These are phyloP conservation scores for Oncorhynchus tshawytscha DNA, from an alignment of 2,113 vertebrate species.

Conservation along the genomic window DNA sequence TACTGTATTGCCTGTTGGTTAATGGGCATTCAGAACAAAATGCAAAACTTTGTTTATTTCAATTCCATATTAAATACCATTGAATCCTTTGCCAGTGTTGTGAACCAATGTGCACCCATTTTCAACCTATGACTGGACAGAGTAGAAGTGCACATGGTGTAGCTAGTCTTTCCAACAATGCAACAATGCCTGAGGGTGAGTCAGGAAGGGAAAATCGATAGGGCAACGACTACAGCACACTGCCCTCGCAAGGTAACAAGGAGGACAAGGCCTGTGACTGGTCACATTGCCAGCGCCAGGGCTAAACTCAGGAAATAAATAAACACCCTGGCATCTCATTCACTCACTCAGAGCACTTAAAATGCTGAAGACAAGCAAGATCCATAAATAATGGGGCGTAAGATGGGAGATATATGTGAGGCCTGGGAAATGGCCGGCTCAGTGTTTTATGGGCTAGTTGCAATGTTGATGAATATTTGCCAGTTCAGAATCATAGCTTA, in stretches of 20 bases:
- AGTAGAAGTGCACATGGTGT: neutral
- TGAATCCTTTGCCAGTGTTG: neutral
- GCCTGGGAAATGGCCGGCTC: constrained; percentile 65
- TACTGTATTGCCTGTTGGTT: too few relatives aligned
- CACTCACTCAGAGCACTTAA: constrained; percentile 66
- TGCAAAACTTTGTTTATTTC: neutral
- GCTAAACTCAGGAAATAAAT: constrained; percentile 58
- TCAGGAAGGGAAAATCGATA: constrained; percentile 47
- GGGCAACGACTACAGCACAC: constrained; percentile 32
- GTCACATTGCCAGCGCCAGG: constrained; percentile 43
- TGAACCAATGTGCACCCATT: neutral
- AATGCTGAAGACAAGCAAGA: constrained; percentile 64
- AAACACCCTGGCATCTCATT: constrained; percentile 66
- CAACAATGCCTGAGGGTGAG: constrained; percentile 34
- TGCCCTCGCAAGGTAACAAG: constrained; percentile 39
- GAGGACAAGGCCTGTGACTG: constrained; percentile 48
- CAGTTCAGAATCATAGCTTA: constrained; percentile 79
- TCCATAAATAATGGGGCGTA: constrained; percentile 72
- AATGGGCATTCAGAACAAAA: neutral
- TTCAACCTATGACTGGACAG: neutral
- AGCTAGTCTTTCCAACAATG: neutral
- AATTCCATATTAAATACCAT: neutral
- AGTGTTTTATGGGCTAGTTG: constrained; percentile 73
- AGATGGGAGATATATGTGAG: constrained; percentile 64
- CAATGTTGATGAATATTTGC: constrained; percentile 80